Conservation (phyloP, 2,797 vertebrate species). For the Hirundo rustica region DNA sequence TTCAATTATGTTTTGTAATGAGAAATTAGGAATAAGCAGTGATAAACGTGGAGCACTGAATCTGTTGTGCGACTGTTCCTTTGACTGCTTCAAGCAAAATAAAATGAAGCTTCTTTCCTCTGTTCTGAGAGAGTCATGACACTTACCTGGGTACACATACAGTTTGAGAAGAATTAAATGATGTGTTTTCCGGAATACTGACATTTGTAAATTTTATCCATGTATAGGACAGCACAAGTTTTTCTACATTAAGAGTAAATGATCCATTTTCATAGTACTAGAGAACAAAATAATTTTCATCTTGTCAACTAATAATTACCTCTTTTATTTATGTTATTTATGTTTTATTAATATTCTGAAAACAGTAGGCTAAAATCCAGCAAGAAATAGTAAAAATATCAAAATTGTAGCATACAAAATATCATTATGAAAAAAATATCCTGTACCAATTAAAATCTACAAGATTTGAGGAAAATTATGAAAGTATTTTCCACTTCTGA, state of each 20-base stretch:
- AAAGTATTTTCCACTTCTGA: background rate
- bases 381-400: background rate
- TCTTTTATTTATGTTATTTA: conserved; percentile 30
- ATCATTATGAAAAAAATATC: background rate
- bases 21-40: background rate
- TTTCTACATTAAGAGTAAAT: background rate
- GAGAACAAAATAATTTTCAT: background rate
- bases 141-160: background rate
- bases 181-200: background rate
- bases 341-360: background rate
- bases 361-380: conserved; percentile 10
- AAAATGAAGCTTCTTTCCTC: background rate
- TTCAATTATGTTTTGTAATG: background rate
- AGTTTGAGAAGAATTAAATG: background rate
- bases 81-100: background rate
- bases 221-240: background rate
- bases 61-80: background rate
- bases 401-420: background rate
- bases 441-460: background rate
- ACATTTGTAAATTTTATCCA: background rate
- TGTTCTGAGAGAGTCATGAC: background rate
- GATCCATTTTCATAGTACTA: background rate
- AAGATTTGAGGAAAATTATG: background rate
- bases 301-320: background rate
- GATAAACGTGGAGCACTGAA: background rate